Percentiles rank a stretch among this genome's conserved stretches.
phyloP scores from a whole-genome alignment of 2,113 vertebrate genomes.

The Ploceus nigricollis region DNA sequence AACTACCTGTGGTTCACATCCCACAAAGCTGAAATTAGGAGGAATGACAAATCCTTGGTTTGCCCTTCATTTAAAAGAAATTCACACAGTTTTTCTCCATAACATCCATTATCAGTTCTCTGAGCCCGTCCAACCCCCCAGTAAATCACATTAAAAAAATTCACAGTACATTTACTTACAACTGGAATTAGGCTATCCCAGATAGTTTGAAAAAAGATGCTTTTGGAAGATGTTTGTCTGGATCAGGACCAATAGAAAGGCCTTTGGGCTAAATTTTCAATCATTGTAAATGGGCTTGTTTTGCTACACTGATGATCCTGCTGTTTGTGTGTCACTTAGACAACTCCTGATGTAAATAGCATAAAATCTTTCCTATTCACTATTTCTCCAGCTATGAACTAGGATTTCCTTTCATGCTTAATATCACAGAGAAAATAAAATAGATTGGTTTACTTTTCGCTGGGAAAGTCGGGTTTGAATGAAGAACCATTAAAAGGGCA shows the following conservation, averaged over 20 bases:
- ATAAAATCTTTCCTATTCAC: background rate
- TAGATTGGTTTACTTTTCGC: background rate
- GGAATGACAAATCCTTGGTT: background rate
- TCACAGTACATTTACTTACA: background rate
- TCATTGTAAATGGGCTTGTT: background rate
- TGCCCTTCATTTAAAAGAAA: background rate
- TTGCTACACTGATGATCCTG: background rate
- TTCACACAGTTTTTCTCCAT: background rate
- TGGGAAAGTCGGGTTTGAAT: background rate
- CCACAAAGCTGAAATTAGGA: background rate
- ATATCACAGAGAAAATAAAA: background rate
- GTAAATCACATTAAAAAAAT: background rate
- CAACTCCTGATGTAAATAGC: background rate
- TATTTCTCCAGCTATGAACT: background rate
- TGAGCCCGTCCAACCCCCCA: background rate
- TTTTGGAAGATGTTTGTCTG: background rate
- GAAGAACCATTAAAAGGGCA: conserved; percentile 34
- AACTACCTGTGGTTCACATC: background rate
- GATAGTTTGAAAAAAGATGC: background rate
- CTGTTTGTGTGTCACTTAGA: background rate
- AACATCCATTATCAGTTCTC: background rate
- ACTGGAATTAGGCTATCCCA: background rate
- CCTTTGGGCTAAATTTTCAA: background rate
- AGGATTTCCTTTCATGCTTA: background rate
- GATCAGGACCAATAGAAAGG: background rate